Conservation (phyloP, 1,140 invertebrate genomes). For the Manduca sexta region DNA sequence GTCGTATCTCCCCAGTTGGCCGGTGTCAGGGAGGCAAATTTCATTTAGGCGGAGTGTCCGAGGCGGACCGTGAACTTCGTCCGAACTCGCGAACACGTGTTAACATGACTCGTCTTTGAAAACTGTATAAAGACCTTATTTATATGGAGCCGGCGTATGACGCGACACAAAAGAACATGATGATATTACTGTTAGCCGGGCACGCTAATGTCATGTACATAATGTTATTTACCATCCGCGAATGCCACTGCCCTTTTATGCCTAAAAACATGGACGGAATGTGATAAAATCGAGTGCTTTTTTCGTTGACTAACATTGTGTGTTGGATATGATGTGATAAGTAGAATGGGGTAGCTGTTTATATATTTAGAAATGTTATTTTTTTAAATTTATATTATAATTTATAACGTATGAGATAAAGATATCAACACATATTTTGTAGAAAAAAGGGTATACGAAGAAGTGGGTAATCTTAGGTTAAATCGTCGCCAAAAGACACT, state of each 20-base stretch:
- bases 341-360: no score
- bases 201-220: conserved; percentile 58
- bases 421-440: no score
- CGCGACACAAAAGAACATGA: conserved; percentile 60
- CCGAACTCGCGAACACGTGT: conserved; percentile 57
- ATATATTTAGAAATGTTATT: no score
- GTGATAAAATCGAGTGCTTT: conserved; percentile 15
- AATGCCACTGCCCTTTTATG: conserved; percentile 26
- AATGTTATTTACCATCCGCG: conserved; percentile 48
- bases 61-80: conserved; percentile 43
- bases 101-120: conserved; percentile 64
- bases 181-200: conserved; percentile 54
- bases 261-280: conserved; percentile 20
- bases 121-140: conserved; percentile 68
- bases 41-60: conserved; percentile 45
- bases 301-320: not conserved
- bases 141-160: conserved; percentile 64
- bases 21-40: conserved; percentile 61
- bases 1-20: conserved; percentile 29
- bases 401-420: no score
- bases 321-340: no score
- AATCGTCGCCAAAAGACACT: no score
- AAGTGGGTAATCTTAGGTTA: no score
- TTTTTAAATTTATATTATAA: no score
- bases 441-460: no score